Percentiles rank a stretch among this genome's conserved stretches.
Conservation (phyloP, 2,888 invertebrate species). For the Acholoe squamosa region DNA sequence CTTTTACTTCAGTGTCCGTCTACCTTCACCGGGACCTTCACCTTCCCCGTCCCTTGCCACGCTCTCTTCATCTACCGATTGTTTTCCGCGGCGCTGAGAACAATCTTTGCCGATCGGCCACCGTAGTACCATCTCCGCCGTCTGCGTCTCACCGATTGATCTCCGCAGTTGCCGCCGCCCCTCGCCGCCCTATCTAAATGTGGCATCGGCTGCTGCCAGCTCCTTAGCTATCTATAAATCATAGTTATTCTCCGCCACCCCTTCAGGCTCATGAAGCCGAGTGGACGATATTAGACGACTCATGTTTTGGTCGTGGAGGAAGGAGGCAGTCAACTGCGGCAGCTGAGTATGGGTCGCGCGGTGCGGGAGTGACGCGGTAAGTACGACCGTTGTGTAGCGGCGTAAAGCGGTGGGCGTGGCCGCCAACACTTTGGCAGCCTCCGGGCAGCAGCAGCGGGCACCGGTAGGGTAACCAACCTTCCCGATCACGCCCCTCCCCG, state of each 20-base stretch:
- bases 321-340: neutral
- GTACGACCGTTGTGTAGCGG: neutral
- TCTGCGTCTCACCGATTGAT: neutral
- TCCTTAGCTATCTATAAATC: constrained; percentile 53
- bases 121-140: neutral
- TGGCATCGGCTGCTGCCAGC: constrained; percentile 18
- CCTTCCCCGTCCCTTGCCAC: neutral
- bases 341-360: neutral
- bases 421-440: neutral
- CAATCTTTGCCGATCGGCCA: constrained; percentile 6
- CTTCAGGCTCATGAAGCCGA: neutral
- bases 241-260: constrained; percentile 14
- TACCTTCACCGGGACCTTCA: neutral
- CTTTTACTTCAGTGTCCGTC: neutral
- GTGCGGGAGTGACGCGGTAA: neutral
- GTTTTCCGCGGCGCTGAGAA: neutral
- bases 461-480: neutral
- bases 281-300: neutral
- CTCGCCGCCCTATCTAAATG: constrained; percentile 31
- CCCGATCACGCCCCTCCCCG: neutral
- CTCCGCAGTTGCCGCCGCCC: neutral
- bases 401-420: constrained; percentile 25
- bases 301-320: neutral
- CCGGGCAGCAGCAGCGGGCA: neutral
- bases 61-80: neutral